Percentiles rank a stretch among this genome's conserved stretches.
phyloP scores from a whole-genome alignment of 2,797 vertebrate species.

The Odontamblyopus rebecca region DNA sequence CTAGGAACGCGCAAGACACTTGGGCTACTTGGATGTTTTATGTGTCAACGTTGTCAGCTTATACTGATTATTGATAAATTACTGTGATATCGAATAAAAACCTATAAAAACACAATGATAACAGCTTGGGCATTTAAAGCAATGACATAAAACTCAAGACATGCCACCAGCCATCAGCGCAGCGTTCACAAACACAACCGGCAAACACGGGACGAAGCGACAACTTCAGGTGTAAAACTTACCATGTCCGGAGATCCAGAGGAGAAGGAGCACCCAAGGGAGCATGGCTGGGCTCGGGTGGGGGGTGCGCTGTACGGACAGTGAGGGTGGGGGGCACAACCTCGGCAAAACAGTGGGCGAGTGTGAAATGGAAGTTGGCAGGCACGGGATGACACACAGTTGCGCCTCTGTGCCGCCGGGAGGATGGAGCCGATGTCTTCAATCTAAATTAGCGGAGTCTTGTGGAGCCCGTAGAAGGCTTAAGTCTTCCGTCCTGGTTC shows the following conservation, averaged over 20 bases:
- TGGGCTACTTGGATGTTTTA: conserved; percentile 1
- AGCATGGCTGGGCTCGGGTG: conserved; percentile 66
- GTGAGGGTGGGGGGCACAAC: conserved; percentile 56
- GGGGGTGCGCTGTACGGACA: conserved; percentile 38
- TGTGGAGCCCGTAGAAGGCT: conserved; percentile 61
- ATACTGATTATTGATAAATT: conserved; percentile 5
- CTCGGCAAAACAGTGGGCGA: conserved; percentile 65
- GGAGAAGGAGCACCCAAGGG: conserved; percentile 68
- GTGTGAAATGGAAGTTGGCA: conserved; percentile 74
- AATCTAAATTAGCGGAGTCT: conserved; percentile 65
- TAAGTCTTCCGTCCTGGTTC: conserved; percentile 35
- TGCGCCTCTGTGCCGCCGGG: conserved; percentile 68
- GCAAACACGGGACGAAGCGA: conserved; percentile 38
- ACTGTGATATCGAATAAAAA: conserved; percentile 22
- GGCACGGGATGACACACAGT: conserved; percentile 57
- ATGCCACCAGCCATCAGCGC: conserved; percentile 18
- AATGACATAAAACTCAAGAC: conserved; percentile 30
- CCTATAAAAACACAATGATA: conserved; percentile 12
- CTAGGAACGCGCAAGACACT: conserved; percentile 13
- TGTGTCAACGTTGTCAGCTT: conserved; percentile 7
- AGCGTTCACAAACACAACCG: conserved; percentile 30
- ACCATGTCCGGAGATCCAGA: conserved; percentile 75
- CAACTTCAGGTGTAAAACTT: conserved; percentile 52
- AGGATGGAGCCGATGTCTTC: conserved; percentile 45
- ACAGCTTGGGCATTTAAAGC: conserved; percentile 35